Base-by-base conservation (phyloP, 2,797 vertebrate species). In the Lepus oiostolus region DNA sequence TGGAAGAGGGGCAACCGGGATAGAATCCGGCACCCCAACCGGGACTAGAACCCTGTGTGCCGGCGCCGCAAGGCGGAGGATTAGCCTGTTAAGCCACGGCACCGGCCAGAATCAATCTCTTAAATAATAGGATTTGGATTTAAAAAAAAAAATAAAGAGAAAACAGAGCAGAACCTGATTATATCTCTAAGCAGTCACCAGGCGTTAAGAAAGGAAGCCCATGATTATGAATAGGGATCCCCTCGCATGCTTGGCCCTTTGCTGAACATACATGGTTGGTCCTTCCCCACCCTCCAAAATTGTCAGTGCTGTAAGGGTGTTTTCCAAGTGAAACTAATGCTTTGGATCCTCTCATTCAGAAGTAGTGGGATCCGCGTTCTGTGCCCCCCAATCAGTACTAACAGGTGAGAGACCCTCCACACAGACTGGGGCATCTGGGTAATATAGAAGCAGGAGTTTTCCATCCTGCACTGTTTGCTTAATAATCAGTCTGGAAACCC, bases 101-200 rank as follows among this genome's bases (percentile, higher is more conserved):
- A 4, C 35, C 35, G 35, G 35, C 35, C 4, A 68, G 30, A 94
- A 94, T 24, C 32, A 62, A 16, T 76, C 70, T 95, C 67, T 88
- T 92, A 90, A 79, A 32, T 58, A 88, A 85, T 6, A 85, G 21
- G 19, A 76, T 24, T 96, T 95, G 79, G 19, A 90, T 42, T 42
- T 4, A 38, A 42, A 47, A 47, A 47, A 42, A 42, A 47, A 47
- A 93, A 84, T 38, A 58, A 67, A 75, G 22, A 86, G 63, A 65
- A 94, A 88, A 94, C 32, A 91, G 42, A 75, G 11, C 42, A 90
- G 58, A 95, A 74, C n/a, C n/a, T 75, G 62, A 74, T 75, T 38
- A 85, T 81, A 42, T 87, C 63, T 71, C 35, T 90, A 32, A 42
- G 38, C 63, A 76, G 35, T 77, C n/a, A 83, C 58, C 6, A 22